Base-by-base conservation (phyloP, 2,888 invertebrate species). In the Seladonia tumulorum region DNA sequence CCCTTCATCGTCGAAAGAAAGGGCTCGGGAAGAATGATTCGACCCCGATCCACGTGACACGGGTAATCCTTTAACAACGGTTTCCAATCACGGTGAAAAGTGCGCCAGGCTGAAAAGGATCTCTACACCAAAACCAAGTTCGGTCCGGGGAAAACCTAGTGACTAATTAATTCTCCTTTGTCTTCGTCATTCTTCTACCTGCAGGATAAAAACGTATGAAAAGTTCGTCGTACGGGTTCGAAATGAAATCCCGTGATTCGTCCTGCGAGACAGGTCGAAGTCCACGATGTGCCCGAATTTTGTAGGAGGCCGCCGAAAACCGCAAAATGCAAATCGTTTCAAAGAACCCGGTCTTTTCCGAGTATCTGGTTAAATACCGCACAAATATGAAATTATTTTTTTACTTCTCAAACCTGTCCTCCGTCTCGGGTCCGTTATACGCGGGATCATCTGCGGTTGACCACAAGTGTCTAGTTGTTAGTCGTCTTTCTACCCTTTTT, bases 71-170 rank as follows among this genome's bases (percentile, higher is more conserved):
- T 79, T 70, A 53, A 35, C 57, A 25, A n/a, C 16, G 35, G 16
- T 49, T 35, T 18, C 35, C 22, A 80, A 76, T 71, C 29, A 29
- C n/a, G 10, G 47, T 74, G 10, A 53, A 53, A 53, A 53, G 22
- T 8, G 22, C 3, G 53, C 22, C 53, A 22, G 53, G 22, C 22
- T 77, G 82, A 85, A 79, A 79, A 82, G 45, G 76, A n/a, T 29
- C 39, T 75, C 71, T 49, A 2, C 74, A 49, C 66, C 25, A 68
- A 76, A 92, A 92, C 92, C 92, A 90, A 90, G 92, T 92, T 91
- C 87, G 68, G 18, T 82, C 71, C 89, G 86, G 89, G 89, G 89
- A 90, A 90, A 90, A 85, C 63, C 81, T 79, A 35, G 49, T 60
- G 68, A 71, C 75, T 77, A 22, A 68, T 57, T 73, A 49, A 45